A percentile compares a stretch with the other conserved stretches of the same genome.
phyloP scores from a whole-genome alignment of 2,113 vertebrate species.

The Mixornis gularis region DNA sequence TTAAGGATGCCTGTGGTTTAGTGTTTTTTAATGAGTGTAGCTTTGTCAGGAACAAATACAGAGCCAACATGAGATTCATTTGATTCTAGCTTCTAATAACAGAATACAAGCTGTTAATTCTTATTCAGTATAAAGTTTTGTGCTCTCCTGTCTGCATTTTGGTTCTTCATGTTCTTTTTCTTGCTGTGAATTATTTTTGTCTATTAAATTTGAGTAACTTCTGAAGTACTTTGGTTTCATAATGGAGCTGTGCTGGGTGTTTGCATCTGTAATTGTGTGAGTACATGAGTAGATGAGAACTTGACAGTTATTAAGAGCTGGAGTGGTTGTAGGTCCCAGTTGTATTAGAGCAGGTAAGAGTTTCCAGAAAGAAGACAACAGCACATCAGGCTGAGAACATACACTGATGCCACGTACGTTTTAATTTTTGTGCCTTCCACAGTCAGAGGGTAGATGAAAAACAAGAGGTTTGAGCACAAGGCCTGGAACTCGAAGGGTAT shows the following conservation, averaged over 20 bases:
- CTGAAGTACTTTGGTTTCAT: background rate
- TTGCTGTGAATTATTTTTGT: background rate
- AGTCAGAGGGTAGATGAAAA: background rate
- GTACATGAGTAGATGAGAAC: background rate
- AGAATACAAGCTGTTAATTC: background rate
- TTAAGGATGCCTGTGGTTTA: background rate
- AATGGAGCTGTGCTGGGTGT: background rate
- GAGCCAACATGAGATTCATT: background rate
- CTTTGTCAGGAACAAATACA: background rate
- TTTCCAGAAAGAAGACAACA: background rate
- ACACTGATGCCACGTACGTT: background rate
- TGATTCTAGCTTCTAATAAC: background rate
- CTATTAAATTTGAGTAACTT: background rate
- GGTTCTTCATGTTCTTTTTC: background rate
- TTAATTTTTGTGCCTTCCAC: background rate
- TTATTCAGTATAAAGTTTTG: background rate
- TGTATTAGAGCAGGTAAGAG: background rate
- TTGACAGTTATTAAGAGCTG: background rate
- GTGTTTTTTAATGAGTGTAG: background rate
- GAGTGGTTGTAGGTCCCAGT: background rate
- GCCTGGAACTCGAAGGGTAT: background rate
- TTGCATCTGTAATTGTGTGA: background rate
- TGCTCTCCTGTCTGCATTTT: background rate
- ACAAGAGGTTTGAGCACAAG: background rate
- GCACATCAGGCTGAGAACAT: background rate